Evolutionary conservation across 2,113 vertebrate genomes (phyloP).

Genomic region (Python bivittatus): DNA sequence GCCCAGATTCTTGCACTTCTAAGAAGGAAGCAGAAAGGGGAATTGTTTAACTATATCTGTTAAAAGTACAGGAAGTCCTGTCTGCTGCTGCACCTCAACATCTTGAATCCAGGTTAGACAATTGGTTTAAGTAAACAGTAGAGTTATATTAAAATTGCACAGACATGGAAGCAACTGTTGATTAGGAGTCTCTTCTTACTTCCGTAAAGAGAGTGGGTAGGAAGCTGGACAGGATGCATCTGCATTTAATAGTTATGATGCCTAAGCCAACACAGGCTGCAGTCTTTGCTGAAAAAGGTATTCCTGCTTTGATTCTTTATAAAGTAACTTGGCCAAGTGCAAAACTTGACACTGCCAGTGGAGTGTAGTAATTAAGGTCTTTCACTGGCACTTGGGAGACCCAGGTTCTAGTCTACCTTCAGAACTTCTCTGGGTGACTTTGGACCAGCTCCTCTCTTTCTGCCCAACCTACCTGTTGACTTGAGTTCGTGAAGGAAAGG

Average conservation of each 20-base stretch:
- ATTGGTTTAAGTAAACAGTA: not conserved
- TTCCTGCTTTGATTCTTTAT: not conserved
- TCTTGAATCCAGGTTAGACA: not conserved
- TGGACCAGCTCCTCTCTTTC: not conserved
- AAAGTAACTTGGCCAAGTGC: not conserved
- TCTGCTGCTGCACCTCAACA: not conserved
- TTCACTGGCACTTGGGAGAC: not conserved
- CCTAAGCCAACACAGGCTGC: not conserved
- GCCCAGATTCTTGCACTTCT: not conserved
- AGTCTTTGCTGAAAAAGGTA: not conserved
- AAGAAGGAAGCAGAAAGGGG: not conserved
- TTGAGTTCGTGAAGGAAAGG: not conserved
- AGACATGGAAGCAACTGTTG: not conserved
- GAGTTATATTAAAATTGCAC: not conserved
- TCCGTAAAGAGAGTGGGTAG: not conserved
- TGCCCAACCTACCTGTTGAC: not conserved
- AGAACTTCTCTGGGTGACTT: not conserved
- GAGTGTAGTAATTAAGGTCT: not conserved
- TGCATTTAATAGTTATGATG: not conserved
- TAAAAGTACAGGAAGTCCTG: not conserved
- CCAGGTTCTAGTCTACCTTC: not conserved
- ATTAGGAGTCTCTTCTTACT: not conserved
- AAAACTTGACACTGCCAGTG: not conserved
- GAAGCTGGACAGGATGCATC: conserved; percentile 20
- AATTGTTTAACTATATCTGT: not conserved